phyloP scores from a whole-genome alignment of 2,113 vertebrate genomes.

The Rhinolophus ferrumequinum region DNA sequence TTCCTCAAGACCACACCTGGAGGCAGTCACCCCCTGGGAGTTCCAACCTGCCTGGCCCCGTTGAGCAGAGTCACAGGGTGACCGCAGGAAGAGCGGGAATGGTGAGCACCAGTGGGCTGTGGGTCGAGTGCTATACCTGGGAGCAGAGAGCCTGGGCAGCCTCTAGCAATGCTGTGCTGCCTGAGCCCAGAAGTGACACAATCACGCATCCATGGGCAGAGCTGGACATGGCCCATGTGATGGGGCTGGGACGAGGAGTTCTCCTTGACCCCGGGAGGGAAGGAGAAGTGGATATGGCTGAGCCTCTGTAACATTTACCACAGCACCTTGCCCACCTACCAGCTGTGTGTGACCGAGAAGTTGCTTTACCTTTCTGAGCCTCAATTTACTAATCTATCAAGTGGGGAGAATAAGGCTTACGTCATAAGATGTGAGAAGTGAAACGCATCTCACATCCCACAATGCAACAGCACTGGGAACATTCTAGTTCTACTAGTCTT shows the following conservation, averaged over 20 bases:
- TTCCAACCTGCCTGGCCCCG: not conserved
- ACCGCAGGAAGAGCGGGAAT: not conserved
- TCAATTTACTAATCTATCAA: not conserved
- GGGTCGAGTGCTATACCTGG: not conserved
- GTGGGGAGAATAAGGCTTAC: not conserved
- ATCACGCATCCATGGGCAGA: not conserved
- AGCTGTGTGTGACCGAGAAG: not conserved
- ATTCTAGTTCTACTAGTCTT: not conserved
- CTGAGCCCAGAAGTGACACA: not conserved
- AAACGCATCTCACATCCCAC: not conserved
- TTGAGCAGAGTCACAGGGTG: not conserved
- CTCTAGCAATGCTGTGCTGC: not conserved
- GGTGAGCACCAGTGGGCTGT: not conserved
- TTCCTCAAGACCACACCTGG: not conserved
- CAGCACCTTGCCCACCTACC: too few relatives aligned
- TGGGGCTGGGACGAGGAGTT: not conserved
- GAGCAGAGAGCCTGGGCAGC: not conserved
- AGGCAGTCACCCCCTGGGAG: not conserved
- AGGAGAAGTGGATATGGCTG: not conserved
- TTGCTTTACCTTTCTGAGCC: not conserved
- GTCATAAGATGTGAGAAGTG: not conserved
- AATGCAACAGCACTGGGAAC: not conserved
- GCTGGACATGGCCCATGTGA: not conserved
- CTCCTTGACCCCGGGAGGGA: not conserved
- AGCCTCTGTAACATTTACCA: accelerated